phyloP scores from a whole-genome alignment of 2,797 vertebrate species.

The Eutrigla gurnardus region DNA sequence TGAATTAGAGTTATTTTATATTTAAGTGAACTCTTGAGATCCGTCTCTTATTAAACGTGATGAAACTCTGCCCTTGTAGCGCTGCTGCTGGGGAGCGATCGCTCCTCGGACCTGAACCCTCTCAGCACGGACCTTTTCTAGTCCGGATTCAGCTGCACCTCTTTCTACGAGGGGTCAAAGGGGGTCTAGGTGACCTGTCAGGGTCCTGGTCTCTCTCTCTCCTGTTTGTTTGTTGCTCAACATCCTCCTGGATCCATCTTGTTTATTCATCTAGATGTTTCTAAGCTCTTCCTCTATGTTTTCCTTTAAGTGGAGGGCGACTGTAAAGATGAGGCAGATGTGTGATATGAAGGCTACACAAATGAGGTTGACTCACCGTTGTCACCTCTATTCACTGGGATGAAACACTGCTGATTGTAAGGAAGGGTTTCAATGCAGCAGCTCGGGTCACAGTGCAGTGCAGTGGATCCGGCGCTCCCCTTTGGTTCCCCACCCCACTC shows the following conservation, averaged over 20 bases:
- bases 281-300: too few relatives aligned
- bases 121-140: too few relatives aligned
- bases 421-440: slow-evolving; percentile 44
- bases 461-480: slow-evolving; percentile 9
- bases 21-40: neutral
- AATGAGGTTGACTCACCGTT: slow-evolving; percentile 25
- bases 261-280: neutral
- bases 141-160: neutral
- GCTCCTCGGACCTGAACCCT: too few relatives aligned
- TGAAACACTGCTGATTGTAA: slow-evolving; percentile 54
- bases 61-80: neutral
- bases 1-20: neutral
- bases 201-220: neutral
- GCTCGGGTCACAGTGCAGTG: slow-evolving; percentile 55
- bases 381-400: slow-evolving; percentile 34
- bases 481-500: slow-evolving; percentile 27
- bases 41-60: slow-evolving; percentile 8
- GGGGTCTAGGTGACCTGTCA: too few relatives aligned
- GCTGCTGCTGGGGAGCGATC: neutral
- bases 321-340: neutral
- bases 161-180: neutral
- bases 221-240: neutral
- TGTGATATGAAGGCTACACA: neutral
- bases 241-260: neutral
- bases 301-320: too few relatives aligned